Evolutionary conservation across 2,888 invertebrate species (phyloP), one percentile per base, ranked within the genome.

Genomic region (Corbicula japonica): DNA sequence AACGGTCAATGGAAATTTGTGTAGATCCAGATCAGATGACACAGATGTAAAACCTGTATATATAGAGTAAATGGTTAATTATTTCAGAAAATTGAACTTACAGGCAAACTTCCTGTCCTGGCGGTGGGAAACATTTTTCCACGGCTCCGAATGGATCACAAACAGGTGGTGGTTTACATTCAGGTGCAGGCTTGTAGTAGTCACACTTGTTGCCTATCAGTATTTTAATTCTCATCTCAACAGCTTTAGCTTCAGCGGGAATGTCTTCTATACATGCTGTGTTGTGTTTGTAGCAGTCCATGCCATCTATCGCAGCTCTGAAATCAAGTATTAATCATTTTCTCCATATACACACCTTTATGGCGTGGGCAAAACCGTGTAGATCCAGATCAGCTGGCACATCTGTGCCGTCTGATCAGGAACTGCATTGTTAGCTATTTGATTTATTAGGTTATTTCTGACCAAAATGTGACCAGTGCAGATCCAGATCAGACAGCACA

Each of bases 131-230:
- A 46, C 81, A 81, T 32, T 74, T 62, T 6, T 38, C 34, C 5
- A 66, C 46, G 12, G 81, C 81, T n/a, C 26, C 58, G 23, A 32
- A 12, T 0, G 74, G 58, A 18, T 63, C 52, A 56, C 81, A 81
- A 5, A 46, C 44, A 8, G 71, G 61, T 21, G 21, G 26, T 18
- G 54, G 41, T 35, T 62, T 35, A 58, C 81, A 81, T 15, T 63
- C 63, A 6, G 65, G 71, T 41, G n/a, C 52, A 0, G 26, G 32
- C 12, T 23, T 26, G 12, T 61, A n/a, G 5, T 35, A 26, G 10
- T 50, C 30, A 65, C 65, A 65, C 5, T 8, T n/a, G 5, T 26
- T 21, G 1, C 52, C 41, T 26, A 52, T 21, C 30, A 66, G 26
- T 26, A 21, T 21, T 6, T 52, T 10, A 6, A 66, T 30, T 1